Conservation (phyloP, 2,797 vertebrate species). For the Falco peregrinus region DNA sequence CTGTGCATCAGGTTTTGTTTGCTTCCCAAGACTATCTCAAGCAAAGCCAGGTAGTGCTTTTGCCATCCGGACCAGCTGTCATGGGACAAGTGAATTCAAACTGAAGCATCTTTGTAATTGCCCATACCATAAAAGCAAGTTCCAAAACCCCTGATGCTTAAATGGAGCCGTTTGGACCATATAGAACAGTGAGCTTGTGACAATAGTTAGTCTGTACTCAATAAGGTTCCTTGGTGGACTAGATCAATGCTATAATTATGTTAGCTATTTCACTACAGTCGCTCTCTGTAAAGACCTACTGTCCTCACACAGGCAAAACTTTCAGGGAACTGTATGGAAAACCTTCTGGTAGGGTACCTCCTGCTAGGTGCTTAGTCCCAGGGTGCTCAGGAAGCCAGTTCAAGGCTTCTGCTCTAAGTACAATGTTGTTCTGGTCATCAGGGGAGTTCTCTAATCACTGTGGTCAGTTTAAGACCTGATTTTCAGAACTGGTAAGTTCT, state of each 20-base stretch:
- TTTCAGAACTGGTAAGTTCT: not conserved
- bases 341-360: not conserved
- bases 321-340: not conserved
- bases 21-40: constrained; percentile 69
- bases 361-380: not conserved
- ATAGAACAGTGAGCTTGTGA: not conserved
- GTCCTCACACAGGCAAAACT: not conserved
- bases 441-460: not conserved
- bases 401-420: not conserved
- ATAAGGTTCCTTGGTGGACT: not conserved
- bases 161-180: not conserved
- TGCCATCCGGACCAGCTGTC: not conserved
- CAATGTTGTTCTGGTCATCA: not conserved
- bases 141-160: not conserved
- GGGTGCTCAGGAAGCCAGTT: not conserved
- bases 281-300: not conserved
- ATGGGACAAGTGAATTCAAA: not conserved
- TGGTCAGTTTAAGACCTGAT: not conserved
- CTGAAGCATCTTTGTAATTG: not conserved
- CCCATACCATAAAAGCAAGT: not conserved
- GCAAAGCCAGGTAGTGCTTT: constrained; percentile 55
- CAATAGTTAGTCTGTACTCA: not conserved
- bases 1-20: not conserved
- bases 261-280: not conserved
- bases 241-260: not conserved